These are phyloP conservation scores for Calliopsis andreniformis DNA, from an alignment of 1,140 invertebrate species.

Conservation along the genomic window DNA sequence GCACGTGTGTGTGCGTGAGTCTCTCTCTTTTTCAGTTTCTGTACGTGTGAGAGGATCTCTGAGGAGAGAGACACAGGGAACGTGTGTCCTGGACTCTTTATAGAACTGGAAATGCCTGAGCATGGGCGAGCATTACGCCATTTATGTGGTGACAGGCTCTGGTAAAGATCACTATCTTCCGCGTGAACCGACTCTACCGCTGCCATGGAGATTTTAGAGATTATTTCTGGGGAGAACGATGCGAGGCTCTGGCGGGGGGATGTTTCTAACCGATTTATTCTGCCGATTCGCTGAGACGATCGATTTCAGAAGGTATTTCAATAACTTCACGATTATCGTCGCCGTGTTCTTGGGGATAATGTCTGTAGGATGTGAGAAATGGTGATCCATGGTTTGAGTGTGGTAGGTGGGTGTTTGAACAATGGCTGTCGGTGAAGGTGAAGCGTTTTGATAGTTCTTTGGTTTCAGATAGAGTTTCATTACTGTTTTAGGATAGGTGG, in stretches of 20 bases:
- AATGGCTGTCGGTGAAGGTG: too few species aligned
- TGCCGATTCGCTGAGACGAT: neutral
- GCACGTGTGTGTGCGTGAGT: slow-evolving; percentile 1
- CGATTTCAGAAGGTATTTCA: slow-evolving; percentile 2
- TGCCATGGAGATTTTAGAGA: slow-evolving; percentile 24
- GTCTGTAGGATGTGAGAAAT: too few species aligned
- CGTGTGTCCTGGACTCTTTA: slow-evolving; percentile 19
- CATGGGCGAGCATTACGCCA: slow-evolving; percentile 43
- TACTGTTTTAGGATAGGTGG: too few species aligned
- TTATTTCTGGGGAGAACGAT: slow-evolving; percentile 38
- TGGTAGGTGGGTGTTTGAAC: too few species aligned
- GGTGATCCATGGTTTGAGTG: too few species aligned
- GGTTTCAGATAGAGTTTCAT: too few species aligned
- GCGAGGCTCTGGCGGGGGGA: slow-evolving; percentile 1
- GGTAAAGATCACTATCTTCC: slow-evolving; percentile 54
- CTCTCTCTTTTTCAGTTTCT: neutral
- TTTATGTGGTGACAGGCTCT: slow-evolving; percentile 23
- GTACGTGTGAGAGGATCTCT: neutral
- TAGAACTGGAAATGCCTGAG: slow-evolving; percentile 58
- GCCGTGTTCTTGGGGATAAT: too few species aligned
- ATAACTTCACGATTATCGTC: neutral
- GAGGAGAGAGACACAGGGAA: neutral
- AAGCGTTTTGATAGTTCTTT: too few species aligned
- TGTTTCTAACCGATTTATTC: slow-evolving; percentile 44
- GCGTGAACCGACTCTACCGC: slow-evolving; percentile 39